Percentiles rank a stretch among this genome's conserved stretches.
Conservation (phyloP, 2,113 vertebrate genomes). For the Cynocephalus volans region DNA sequence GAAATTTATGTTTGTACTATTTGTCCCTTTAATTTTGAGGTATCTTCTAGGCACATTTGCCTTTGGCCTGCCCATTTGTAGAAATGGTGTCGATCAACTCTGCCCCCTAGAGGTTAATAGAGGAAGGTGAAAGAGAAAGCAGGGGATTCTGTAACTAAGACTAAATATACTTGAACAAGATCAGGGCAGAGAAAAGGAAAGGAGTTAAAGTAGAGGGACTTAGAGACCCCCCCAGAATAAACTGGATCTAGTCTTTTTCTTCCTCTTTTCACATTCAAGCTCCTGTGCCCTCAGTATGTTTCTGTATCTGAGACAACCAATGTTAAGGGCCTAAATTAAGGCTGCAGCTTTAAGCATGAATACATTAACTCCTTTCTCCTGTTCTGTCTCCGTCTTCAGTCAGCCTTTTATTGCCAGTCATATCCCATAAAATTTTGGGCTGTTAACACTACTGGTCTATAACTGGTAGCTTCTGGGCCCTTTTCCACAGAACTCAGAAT, state of each 20-base stretch:
- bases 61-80: neutral
- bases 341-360: neutral
- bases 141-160: neutral
- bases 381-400: neutral
- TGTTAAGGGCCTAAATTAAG: neutral
- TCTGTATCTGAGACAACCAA: neutral
- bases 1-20: constrained; percentile 34
- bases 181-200: neutral
- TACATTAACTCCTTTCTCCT: neutral
- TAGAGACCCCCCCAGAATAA: neutral
- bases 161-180: neutral
- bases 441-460: neutral
- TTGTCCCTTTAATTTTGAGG: constrained; percentile 30
- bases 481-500: neutral
- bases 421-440: neutral
- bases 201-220: neutral
- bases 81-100: neutral
- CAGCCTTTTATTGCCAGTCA: neutral
- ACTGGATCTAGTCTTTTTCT: neutral
- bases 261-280: neutral
- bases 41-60: neutral
- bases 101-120: constrained; percentile 62
- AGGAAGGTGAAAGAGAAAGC: neutral
- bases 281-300: neutral
- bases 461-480: neutral